Percentiles rank a stretch among this genome's conserved stretches.
phyloP scores from a whole-genome alignment of 2,888 invertebrate genomes.

The Brenthis hecate region DNA sequence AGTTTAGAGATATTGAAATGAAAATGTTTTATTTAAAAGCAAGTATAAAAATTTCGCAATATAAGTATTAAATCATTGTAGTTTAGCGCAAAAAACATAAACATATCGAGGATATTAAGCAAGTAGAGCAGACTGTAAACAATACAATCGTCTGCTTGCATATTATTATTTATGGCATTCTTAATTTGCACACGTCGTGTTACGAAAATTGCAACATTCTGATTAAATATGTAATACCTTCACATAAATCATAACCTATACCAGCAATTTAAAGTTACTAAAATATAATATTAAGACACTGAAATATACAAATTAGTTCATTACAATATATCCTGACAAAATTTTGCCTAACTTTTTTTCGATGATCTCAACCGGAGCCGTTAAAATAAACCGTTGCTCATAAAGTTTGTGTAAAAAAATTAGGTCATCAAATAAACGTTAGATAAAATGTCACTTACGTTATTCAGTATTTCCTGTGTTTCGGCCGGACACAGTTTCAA shows the following conservation, averaged over 20 bases:
- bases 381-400: slow-evolving; percentile 24
- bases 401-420: slow-evolving; percentile 1
- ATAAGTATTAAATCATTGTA: no score
- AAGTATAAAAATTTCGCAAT: no score
- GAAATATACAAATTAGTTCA: not conserved
- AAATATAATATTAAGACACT: not conserved
- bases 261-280: not conserved
- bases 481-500: slow-evolving; percentile 54
- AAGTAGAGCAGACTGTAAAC: slow-evolving; percentile 22
- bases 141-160: slow-evolving; percentile 11
- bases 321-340: not conserved
- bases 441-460: slow-evolving; percentile 55
- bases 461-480: slow-evolving; percentile 48
- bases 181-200: slow-evolving; percentile 20
- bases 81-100: not conserved
- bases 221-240: slow-evolving; percentile 28
- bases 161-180: slow-evolving; percentile 23
- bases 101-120: not conserved
- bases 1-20: no score
- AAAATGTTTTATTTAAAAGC: no score
- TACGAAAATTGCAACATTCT: slow-evolving; percentile 34
- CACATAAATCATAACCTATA: slow-evolving; percentile 8
- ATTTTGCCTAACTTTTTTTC: not conserved
- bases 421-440: not conserved
- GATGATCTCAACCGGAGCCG: not conserved